Base-by-base conservation (phyloP, 2,888 invertebrate genomes). In the Limenitis camilla region DNA sequence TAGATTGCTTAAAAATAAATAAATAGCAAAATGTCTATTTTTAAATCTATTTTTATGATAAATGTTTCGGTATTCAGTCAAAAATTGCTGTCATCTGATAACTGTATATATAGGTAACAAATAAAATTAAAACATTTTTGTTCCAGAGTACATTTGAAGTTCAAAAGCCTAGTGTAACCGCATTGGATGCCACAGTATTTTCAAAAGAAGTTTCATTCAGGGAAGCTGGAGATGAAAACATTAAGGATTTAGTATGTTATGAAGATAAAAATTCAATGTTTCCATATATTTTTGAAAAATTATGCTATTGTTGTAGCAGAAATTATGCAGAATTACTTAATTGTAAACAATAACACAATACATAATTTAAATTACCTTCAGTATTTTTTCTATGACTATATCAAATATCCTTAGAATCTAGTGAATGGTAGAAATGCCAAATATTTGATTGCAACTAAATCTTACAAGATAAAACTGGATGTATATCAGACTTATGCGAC, bases 151-250 rank as follows among this genome's bases (percentile, higher is more conserved):
- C 71, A 4, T 66, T 91, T 45, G 82, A 84, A 47, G 74, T 68
- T 6, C 62, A 69, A 29, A 57, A 63, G 63, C 72, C 69, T 54
- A 88, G 68, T 60, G 81, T 86, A 45, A 90, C 86, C 61, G 92
- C 89, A 61, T 88, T 88, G 62, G 90, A 85, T 81, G 92, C 90
- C 6, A 92, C 90, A 5, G 80, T 81, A 48, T 90, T 91, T 70
- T 93, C 92, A 10, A 79, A 74, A 66, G 80, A 66, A 40, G 71
- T 84, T 41, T 88, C 85, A 42, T 63, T 61, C 42, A 61, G 57
- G 54, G 49, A 55, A 53, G 53, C 43, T 53, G 46, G 46, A 8
- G 38, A 30, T 42, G 63, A 36, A 54, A 59, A 54, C 59, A 36
- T 42, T 42, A 40, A 61, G 51, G 44, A 55, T 45, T 42, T 19